Percentiles rank a stretch among this genome's conserved stretches.
Evolutionary conservation across 2,888 invertebrate genomes (phyloP).

Genomic region (Cremastobaeus sp.): DNA sequence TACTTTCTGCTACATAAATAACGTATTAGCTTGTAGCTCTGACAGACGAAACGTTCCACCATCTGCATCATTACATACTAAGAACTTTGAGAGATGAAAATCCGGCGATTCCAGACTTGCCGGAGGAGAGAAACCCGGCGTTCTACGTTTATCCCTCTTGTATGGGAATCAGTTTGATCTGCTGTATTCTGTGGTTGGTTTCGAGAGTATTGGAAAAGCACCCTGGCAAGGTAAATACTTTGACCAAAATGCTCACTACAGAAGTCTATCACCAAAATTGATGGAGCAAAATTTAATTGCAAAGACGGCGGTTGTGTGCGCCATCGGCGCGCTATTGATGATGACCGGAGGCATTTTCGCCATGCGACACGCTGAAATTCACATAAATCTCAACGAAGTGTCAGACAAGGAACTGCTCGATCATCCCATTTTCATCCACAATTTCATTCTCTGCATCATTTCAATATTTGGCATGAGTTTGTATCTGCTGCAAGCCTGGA

Average conservation of each 20-base stretch:
- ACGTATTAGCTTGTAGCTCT: slow-evolving; percentile 56
- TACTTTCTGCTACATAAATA: background rate
- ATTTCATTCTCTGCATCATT: slow-evolving; percentile 71
- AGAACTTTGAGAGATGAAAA: slow-evolving; percentile 53
- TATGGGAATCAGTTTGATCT: slow-evolving; percentile 63
- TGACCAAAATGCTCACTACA: too few species aligned
- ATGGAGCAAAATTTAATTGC: slow-evolving; percentile 20
- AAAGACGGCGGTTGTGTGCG: slow-evolving; percentile 67
- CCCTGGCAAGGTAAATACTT: slow-evolving; percentile 50
- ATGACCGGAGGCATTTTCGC: slow-evolving; percentile 67
- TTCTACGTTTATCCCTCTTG: slow-evolving; percentile 70
- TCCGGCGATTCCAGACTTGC: slow-evolving; percentile 64
- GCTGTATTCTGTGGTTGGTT: slow-evolving; percentile 51
- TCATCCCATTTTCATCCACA: slow-evolving; percentile 74
- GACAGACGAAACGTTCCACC: slow-evolving; percentile 67
- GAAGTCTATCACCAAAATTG: slow-evolving; percentile 10
- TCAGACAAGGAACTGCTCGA: slow-evolving; percentile 68
- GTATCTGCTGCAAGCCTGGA: slow-evolving; percentile 72
- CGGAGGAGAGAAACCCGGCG: slow-evolving; percentile 70
- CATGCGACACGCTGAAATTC: slow-evolving; percentile 72
- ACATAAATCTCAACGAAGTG: slow-evolving; percentile 71
- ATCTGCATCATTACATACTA: slow-evolving; percentile 68
- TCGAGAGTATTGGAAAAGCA: slow-evolving; percentile 41
- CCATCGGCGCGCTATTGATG: slow-evolving; percentile 64
- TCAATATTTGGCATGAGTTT: slow-evolving; percentile 71